These are phyloP conservation scores for Phataginus tetradactyla DNA, from an alignment of 2,797 vertebrate genomes.

Conservation along the genomic window DNA sequence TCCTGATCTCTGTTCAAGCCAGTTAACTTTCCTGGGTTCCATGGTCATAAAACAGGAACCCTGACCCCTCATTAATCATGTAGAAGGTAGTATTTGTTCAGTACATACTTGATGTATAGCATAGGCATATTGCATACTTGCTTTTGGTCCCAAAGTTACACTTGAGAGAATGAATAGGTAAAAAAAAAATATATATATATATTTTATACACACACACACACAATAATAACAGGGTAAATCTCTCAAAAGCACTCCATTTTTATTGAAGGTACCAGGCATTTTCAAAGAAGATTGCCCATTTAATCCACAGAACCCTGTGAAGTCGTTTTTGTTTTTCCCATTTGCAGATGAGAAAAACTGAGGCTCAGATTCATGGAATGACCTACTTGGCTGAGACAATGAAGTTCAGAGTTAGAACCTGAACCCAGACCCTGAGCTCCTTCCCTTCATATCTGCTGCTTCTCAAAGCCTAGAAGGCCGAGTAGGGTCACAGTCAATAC, in stretches of 20 bases:
- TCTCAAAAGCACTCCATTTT: background rate
- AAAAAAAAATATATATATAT: background rate
- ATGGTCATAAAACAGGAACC: background rate
- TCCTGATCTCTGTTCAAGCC: background rate
- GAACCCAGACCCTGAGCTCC: background rate
- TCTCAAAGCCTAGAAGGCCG: background rate
- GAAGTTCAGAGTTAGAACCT: background rate
- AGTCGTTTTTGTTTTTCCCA: background rate
- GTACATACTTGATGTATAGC: background rate
- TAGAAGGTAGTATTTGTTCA: background rate
- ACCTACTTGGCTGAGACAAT: background rate
- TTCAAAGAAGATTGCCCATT: background rate
- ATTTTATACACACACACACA: too few species aligned
- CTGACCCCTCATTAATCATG: background rate
- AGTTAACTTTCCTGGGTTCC: background rate
- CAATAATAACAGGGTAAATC: background rate
- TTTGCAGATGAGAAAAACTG: background rate
- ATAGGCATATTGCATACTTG: background rate
- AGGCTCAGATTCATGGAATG: constrained; percentile 13
- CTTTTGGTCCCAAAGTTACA: background rate
- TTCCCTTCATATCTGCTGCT: background rate
- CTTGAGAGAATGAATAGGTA: background rate
- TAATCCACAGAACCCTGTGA: background rate
- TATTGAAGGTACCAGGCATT: background rate
- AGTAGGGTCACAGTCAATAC: background rate